A percentile compares a stretch with the other conserved stretches of the same genome.
phyloP scores from a whole-genome alignment of 2,888 invertebrate genomes.

The Caenorhabditis zanzibari region DNA sequence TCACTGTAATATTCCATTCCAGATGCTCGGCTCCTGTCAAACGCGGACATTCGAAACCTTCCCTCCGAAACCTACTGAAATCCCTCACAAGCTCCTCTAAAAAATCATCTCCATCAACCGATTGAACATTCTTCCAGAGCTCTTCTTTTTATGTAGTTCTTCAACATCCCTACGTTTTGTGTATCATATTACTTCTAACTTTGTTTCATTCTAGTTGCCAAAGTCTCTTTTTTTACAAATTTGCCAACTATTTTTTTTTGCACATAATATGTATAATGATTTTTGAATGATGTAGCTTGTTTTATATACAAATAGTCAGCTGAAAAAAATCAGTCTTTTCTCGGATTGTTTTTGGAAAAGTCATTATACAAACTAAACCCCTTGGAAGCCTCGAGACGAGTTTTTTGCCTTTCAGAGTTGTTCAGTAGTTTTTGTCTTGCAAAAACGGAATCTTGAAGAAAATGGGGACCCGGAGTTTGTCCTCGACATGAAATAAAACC shows the following conservation, averaged over 20 bases:
- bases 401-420: no score
- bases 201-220: background rate
- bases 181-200: conserved; percentile 3
- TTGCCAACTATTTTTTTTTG: background rate
- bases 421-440: no score
- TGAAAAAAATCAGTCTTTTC: no score
- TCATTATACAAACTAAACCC: no score
- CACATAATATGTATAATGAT: background rate
- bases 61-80: conserved; percentile 76
- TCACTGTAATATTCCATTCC: no score
- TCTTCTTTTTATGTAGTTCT: background rate
- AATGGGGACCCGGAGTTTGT: no score
- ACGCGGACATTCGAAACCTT: conserved; percentile 74
- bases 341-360: no score
- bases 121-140: background rate
- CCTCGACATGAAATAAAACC: conserved; percentile 14
- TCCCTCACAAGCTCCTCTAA: conserved; percentile 74
- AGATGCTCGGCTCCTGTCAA: conserved; percentile 74
- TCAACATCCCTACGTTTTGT: background rate
- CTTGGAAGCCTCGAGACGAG: no score
- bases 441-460: no score
- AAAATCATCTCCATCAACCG: conserved; percentile 51
- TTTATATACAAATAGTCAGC: no score
- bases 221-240: background rate
- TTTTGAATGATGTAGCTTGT: no score